Conservation (phyloP, 2,888 invertebrate genomes). For the Amphiduros pacificus region DNA sequence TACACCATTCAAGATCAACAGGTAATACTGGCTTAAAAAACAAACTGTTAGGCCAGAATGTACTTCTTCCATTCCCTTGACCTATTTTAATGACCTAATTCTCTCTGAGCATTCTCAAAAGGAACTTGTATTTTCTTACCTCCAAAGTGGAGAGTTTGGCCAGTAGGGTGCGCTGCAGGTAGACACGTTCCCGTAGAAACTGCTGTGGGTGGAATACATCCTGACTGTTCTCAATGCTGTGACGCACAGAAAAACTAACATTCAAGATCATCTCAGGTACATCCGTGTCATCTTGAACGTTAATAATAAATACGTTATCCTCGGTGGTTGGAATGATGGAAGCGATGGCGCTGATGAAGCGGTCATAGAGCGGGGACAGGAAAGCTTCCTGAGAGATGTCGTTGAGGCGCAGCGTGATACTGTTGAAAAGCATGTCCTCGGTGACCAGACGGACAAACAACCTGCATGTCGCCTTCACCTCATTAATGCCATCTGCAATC, state of each 20-base stretch:
- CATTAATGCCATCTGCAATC: slow-evolving; percentile 83
- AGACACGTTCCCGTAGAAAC: slow-evolving; percentile 89
- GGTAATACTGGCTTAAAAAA: no score
- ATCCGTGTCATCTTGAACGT: slow-evolving; percentile 89
- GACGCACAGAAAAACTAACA: slow-evolving; percentile 86
- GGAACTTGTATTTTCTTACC: no score
- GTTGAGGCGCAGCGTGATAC: slow-evolving; percentile 87
- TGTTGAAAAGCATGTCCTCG: slow-evolving; percentile 90
- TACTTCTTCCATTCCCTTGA: no score
- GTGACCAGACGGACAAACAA: slow-evolving; percentile 87
- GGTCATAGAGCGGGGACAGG: slow-evolving; percentile 82
- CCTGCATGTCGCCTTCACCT: slow-evolving; percentile 89
- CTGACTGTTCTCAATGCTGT: slow-evolving; percentile 34
- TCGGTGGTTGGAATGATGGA: slow-evolving; percentile 89
- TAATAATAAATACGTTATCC: slow-evolving; percentile 90
- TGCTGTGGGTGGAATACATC: slow-evolving; percentile 83
- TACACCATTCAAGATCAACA: no score
- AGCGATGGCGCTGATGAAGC: slow-evolving; percentile 86
- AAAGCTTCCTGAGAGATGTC: slow-evolving; percentile 93
- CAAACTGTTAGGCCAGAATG: no score
- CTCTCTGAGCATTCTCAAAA: no score
- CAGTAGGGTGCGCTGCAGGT: slow-evolving; percentile 83
- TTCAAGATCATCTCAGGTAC: slow-evolving; percentile 80
- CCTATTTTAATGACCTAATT: no score
- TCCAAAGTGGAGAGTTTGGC: slow-evolving; percentile 86